A percentile compares a stretch with the other conserved stretches of the same genome.
Evolutionary conservation across 2,113 vertebrate genomes (phyloP).

Genomic region (Engraulis encrasicolus): DNA sequence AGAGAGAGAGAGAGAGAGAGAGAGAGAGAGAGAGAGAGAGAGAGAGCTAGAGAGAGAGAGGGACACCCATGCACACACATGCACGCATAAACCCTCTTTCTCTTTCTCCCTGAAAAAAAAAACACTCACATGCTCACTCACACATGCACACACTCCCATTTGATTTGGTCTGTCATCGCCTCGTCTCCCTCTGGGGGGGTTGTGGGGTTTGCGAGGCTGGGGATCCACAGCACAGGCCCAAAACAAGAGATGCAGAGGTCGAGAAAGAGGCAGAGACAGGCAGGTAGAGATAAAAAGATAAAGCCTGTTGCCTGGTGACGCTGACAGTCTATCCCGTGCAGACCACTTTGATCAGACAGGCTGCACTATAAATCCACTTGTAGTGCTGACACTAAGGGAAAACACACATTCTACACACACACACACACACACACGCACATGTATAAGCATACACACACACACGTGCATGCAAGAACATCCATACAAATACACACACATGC

Average conservation of each 20-base stretch:
- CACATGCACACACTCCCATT: not conserved
- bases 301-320: not conserved
- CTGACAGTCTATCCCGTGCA: not conserved
- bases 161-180: not conserved
- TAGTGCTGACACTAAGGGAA: slow-evolving; percentile 1
- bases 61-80: not conserved
- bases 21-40: too few species aligned
- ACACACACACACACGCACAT: not conserved
- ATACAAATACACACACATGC: too few species aligned
- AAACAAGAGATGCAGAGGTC: not conserved
- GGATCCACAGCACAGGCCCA: not conserved
- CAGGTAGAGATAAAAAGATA: not conserved
- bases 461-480: too few species aligned
- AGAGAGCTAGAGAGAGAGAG: too few species aligned
- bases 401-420: not conserved
- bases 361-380: slow-evolving; percentile 6
- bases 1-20: too few species aligned
- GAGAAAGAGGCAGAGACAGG: too few species aligned
- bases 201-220: not conserved
- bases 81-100: not conserved
- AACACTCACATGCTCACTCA: not conserved
- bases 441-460: too few species aligned
- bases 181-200: not conserved
- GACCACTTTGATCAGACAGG: not conserved
- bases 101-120: not conserved